A percentile compares a stretch with the other conserved stretches of the same genome.
Conservation (phyloP, 2,888 invertebrate species). For the Amphipoea lucens region DNA sequence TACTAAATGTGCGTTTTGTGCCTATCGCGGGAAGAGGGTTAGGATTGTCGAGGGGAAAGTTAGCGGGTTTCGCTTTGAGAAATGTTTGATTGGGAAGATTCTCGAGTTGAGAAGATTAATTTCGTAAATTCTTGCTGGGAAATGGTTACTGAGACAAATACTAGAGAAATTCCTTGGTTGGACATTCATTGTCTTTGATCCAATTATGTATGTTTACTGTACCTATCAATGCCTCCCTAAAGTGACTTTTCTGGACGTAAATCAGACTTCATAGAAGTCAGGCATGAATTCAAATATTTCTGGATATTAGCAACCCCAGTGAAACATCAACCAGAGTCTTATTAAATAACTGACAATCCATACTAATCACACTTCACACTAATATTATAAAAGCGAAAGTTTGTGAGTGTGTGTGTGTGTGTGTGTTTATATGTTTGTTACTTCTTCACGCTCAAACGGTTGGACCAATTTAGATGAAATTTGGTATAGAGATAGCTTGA, state of each 20-base stretch:
- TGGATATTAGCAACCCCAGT: background rate
- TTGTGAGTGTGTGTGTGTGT: too few relatives aligned
- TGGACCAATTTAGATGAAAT: too few relatives aligned
- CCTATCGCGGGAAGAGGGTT: conserved; percentile 9
- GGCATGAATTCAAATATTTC: background rate
- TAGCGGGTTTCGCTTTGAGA: background rate
- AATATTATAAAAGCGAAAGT: too few relatives aligned
- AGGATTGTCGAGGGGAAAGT: background rate
- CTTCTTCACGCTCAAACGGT: too few relatives aligned
- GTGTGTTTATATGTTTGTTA: too few relatives aligned
- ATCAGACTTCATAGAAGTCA: background rate
- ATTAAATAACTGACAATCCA: background rate
- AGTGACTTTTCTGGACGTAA: background rate
- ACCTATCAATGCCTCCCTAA: background rate
- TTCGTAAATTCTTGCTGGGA: background rate
- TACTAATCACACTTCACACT: too few relatives aligned
- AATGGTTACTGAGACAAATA: background rate
- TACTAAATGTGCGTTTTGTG: conserved; percentile 27
- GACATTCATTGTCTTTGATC: too few relatives aligned
- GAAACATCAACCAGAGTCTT: background rate
- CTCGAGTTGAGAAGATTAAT: conserved; percentile 7
- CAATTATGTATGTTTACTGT: background rate
- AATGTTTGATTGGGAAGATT: conserved; percentile 23
- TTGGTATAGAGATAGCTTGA: too few relatives aligned
- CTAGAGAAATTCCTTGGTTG: background rate